phyloP scores from a whole-genome alignment of 2,797 vertebrate genomes.

The Falco naumanni region DNA sequence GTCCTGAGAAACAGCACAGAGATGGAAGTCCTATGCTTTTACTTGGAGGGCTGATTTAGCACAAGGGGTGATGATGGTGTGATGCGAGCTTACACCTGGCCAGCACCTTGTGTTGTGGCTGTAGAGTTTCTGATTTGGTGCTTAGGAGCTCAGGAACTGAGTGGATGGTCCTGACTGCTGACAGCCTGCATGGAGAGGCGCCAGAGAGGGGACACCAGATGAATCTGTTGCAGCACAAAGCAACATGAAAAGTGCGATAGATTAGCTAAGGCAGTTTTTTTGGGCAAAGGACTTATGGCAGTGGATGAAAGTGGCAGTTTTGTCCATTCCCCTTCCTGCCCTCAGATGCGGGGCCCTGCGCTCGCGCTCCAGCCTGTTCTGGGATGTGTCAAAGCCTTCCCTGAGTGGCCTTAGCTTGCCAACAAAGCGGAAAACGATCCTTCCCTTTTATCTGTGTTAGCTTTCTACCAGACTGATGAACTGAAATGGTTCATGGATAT shows the following conservation, averaged over 20 bases:
- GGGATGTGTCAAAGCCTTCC: neutral
- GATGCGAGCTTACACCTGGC: neutral
- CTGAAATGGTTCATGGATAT: neutral
- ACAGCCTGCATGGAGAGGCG: neutral
- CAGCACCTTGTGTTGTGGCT: neutral
- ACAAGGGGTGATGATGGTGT: too few relatives aligned
- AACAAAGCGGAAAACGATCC: neutral
- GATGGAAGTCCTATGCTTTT: neutral
- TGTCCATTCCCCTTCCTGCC: neutral
- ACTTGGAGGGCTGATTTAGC: accelerated
- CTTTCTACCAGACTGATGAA: neutral
- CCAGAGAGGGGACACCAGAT: neutral
- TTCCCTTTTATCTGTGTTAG: neutral
- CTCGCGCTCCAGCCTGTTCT: neutral
- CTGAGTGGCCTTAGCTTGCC: neutral
- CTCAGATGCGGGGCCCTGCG: neutral
- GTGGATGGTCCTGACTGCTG: neutral
- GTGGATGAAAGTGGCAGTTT: neutral
- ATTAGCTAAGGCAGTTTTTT: neutral
- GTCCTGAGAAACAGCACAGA: accelerated
- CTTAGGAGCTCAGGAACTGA: neutral
- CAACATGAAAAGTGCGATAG: neutral
- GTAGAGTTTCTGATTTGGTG: neutral
- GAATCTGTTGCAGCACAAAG: neutral
- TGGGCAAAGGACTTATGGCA: neutral